Base-by-base conservation (phyloP, 2,797 vertebrate genomes). In the Hydrocynus forskahlii region DNA sequence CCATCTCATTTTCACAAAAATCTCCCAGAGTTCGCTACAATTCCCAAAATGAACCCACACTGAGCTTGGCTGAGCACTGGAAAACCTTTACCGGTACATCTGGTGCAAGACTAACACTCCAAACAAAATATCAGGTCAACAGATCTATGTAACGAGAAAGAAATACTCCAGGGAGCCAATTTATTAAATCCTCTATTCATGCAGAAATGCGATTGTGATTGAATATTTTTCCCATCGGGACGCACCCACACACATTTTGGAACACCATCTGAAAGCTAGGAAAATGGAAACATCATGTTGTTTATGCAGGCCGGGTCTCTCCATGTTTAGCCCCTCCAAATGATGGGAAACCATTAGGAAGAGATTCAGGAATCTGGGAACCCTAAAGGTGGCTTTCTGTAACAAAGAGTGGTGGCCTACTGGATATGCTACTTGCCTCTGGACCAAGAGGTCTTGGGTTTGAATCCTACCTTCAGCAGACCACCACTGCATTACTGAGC, bases 281-380 rank as follows among this genome's bases (percentile, higher is more conserved):
- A 76, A 72, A 82, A 78, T 82, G 60, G 69, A 73, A 78, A 82
- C 81, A 78, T 66, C 16, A 55, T 82, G 81, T 78, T 78, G 69
- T 67, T 78, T 67, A 70, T 76, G 64, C 73, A 81, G 43, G 13
- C 21, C 12, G 55, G 29, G 38, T 75, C 45, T 59, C 35, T 74
- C 55, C 21, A 0, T 3, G 60, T 35, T 21, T 38, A 63, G 52
- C 19, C 14, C 13, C 5, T 55, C 16, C 7, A 48, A 72, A 6
- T 72, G 80, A 81, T 77, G 75, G 74, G 80, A 69, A 81, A 77
- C 45, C 68, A 81, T 81, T 72, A 25, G 75, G 59, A 76, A 66
- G 0, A 9, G 19, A 23, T 81, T 69, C 73, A 76, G 45, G 40
- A 57, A 55, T 13, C 35, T 16, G 19, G 70, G 50, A 72, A 14